phyloP scores from a whole-genome alignment of 2,888 invertebrate genomes.

The Dolichopus griseipennis region DNA sequence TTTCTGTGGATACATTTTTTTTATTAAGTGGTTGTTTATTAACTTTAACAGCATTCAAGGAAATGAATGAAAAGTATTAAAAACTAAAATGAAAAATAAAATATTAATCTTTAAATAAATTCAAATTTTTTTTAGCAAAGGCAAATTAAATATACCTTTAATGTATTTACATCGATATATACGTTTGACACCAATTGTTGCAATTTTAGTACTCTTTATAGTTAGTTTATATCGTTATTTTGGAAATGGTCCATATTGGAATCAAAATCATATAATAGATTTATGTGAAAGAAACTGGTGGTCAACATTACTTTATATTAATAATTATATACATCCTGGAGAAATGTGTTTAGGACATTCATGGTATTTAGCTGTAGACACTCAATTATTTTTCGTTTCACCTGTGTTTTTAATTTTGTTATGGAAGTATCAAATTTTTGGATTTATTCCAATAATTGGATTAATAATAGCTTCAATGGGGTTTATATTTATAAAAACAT shows the following conservation, averaged over 20 bases:
- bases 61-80: constrained; percentile 21
- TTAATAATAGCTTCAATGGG: constrained; percentile 19
- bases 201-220: constrained; percentile 45
- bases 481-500: constrained; percentile 16
- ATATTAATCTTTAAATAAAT: no score
- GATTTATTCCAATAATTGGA: constrained; percentile 22
- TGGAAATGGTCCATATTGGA: constrained; percentile 49
- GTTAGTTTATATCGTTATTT: constrained; percentile 46
- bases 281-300: constrained; percentile 44
- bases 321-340: constrained; percentile 42
- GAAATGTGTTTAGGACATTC: constrained; percentile 45
- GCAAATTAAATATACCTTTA: constrained; percentile 35
- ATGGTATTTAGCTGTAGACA: constrained; percentile 51
- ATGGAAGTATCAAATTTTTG: constrained; percentile 33
- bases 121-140: constrained; percentile 25
- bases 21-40: constrained; percentile 50
- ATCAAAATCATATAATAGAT: constrained; percentile 10
- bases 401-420: constrained; percentile 46
- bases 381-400: constrained; percentile 48
- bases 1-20: constrained; percentile 54
- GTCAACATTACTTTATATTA: constrained; percentile 44
- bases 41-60: constrained; percentile 29
- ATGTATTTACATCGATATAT: constrained; percentile 43
- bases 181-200: constrained; percentile 50
- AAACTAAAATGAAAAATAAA: no score